Base-by-base conservation (phyloP, 2,113 vertebrate genomes). In the Excalfactoria chinensis region DNA sequence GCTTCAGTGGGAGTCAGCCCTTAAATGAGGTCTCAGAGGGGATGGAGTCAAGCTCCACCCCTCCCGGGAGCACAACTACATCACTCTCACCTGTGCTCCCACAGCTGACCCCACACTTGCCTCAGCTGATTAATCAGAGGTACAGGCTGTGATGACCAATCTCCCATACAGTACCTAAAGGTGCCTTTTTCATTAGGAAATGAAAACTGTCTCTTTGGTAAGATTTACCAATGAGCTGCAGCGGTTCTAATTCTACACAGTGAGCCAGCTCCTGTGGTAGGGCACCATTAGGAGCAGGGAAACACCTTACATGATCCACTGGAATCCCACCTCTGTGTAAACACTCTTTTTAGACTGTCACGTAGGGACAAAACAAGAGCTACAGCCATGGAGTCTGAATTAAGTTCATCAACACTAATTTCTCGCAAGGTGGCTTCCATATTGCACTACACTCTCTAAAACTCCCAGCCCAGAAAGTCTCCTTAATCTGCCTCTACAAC, bases 391-490 rank as follows among this genome's bases (percentile, higher is more conserved):
- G 51, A 23, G 16, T 37, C 40, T 28, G 20, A 28, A 73, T 16
- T 17, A 73, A 82, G 16, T 79, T n/a, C 66, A 86, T 66, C 66
- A 82, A 41, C 40, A 69, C 13, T 28, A 53, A 6, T 4, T 35
- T 64, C 79, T 78, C 48, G 40, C 21, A 84, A 89, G 13, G 48
- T 28, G 79, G 37, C 59, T 91, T 83, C 76, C 40, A 34, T 59
- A 59, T 77, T 89, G 86, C 59, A 48, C 93, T 90, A 94, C 79
- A 80, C 44, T 91, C 69, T 35, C 32, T 34, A 41, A 94, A 91
- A 81, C 78, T 71, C 66, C 11, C 0, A 8, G 26, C 46, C 88
- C 92, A 77, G 51, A 76, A 68, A n/a, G 23, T 46, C 41, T 51
- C 66, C 49, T 77, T 66, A 66, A 43, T 53, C 75, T 83, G 67